Evolutionary conservation across 2,113 vertebrate species (phyloP).

Genomic region (Passer montanus): DNA sequence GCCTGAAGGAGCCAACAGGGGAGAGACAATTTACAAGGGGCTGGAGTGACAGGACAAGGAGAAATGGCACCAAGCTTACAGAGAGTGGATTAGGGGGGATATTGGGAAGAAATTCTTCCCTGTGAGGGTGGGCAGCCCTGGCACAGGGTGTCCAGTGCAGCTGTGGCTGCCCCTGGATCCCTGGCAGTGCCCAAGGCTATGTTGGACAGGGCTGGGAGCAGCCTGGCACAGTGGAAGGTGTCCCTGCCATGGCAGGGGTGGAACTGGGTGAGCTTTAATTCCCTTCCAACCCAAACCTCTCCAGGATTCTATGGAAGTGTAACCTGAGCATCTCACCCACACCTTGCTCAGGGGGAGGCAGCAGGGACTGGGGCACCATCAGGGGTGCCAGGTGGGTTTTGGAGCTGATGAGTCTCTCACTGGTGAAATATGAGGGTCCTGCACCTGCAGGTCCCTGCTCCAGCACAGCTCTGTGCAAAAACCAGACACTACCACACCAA

Average conservation of each 20-base stretch:
- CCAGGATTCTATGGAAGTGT: not conserved
- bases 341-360: not conserved
- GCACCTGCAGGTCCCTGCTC: not conserved
- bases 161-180: not conserved
- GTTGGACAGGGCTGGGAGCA: accelerated
- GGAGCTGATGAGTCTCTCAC: not conserved
- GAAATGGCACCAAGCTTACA: not conserved
- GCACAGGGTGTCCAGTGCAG: not conserved
- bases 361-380: not conserved
- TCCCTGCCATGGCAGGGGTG: not conserved
- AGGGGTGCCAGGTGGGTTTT: not conserved
- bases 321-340: accelerated
- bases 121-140: not conserved
- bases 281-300: not conserved
- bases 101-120: accelerated
- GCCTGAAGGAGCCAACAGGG: not conserved
- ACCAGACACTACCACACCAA: accelerated
- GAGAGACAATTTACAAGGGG: no score
- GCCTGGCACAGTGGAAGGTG: accelerated
- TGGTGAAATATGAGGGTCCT: not conserved
- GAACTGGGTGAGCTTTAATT: accelerated
- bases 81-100: not conserved
- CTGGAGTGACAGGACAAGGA: not conserved
- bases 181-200: not conserved
- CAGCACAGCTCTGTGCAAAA: accelerated